A percentile compares a stretch with the other conserved stretches of the same genome.
Conservation (phyloP, 2,888 invertebrate species). For the Dryocosmus kuriphilus region DNA sequence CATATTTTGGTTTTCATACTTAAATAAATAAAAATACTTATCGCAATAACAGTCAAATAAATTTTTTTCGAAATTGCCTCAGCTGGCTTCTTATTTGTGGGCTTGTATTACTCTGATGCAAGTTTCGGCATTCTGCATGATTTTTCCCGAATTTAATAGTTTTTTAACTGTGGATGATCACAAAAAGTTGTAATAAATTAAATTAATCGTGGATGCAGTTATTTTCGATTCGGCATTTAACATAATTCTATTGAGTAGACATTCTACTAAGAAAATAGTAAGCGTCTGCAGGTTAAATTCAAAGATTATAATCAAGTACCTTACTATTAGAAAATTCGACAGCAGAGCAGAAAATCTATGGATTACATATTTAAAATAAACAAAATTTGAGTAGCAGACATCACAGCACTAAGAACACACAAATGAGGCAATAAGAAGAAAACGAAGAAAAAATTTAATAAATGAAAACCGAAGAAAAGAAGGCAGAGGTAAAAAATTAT, state of each 20-base stretch:
- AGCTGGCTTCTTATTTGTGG: background rate
- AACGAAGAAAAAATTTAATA: background rate
- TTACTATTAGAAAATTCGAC: conserved; percentile 17
- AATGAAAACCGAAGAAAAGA: background rate
- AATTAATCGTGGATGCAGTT: background rate
- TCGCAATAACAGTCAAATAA: conserved; percentile 29
- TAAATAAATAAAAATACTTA: conserved; percentile 32
- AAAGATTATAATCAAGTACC: background rate
- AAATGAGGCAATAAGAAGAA: background rate
- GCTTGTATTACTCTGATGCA: background rate
- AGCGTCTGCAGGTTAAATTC: background rate
- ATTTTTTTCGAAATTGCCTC: conserved; percentile 12
- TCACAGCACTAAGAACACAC: conserved; percentile 16
- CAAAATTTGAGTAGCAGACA: background rate
- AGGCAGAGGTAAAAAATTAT: background rate
- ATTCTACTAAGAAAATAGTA: background rate
- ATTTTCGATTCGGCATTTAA: conserved; percentile 8
- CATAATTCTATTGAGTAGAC: background rate
- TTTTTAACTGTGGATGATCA: background rate
- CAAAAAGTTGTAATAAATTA: background rate
- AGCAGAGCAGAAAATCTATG: conserved; percentile 3
- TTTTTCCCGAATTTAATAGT: background rate
- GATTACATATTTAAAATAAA: conserved; percentile 3
- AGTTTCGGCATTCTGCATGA: background rate
- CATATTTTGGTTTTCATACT: background rate